Percentiles rank a stretch among this genome's conserved stretches.
These are phyloP conservation scores for Syngnathoides biaculeatus DNA, from an alignment of 2,113 vertebrate species.

Conservation along the genomic window DNA sequence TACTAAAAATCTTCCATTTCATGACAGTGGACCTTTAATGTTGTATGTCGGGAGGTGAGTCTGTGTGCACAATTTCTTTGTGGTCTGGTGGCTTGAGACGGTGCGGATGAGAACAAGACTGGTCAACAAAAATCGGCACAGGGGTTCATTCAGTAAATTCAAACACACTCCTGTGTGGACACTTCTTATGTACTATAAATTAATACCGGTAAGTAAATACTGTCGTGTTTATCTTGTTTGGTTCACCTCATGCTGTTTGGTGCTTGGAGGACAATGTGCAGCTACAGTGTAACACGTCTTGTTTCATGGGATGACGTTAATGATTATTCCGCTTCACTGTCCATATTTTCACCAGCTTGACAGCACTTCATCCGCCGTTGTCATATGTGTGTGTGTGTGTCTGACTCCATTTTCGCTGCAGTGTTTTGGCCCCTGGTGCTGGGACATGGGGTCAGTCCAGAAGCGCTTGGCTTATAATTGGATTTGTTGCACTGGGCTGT, in stretches of 20 bases:
- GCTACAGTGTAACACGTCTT: neutral
- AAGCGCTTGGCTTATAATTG: conserved; percentile 47
- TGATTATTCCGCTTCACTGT: conserved; percentile 8
- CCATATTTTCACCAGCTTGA: conserved; percentile 28
- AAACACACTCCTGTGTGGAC: no score
- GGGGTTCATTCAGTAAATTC: no score
- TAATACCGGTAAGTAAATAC: no score
- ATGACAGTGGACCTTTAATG: no score
- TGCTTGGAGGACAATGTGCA: neutral
- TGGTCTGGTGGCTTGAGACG: no score
- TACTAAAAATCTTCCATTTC: no score
- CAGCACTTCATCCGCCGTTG: conserved; percentile 37
- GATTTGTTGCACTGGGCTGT: conserved; percentile 41
- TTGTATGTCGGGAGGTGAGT: no score
- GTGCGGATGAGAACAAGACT: no score
- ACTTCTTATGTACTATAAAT: no score
- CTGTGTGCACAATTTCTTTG: no score
- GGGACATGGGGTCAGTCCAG: conserved; percentile 24
- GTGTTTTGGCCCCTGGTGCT: conserved; percentile 25
- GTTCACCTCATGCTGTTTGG: neutral
- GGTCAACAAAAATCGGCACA: no score
- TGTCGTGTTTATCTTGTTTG: no score
- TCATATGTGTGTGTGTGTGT: conserved; percentile 21
- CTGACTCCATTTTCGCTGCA: conserved; percentile 33
- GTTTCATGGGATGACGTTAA: conserved; percentile 5